Evolutionary conservation across 1,140 invertebrate genomes (phyloP), one percentile per base, ranked within the genome.

Genomic region (Solen grandis): DNA sequence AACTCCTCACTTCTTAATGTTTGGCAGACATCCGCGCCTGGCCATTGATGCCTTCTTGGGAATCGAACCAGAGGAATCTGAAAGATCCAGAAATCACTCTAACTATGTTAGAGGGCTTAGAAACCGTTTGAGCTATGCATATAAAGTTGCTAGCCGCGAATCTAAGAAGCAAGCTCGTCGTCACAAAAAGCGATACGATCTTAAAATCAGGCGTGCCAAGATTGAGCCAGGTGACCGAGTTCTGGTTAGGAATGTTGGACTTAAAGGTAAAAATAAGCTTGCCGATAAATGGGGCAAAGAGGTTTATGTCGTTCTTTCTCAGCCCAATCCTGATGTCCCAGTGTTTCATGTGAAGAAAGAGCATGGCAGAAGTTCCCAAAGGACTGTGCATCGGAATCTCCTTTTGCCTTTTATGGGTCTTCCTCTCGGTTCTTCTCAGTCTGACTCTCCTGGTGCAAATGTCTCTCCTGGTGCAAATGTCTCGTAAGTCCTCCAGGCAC

Each of bases 1-100:
- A 57, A 81, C 54, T n/a, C 73, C 84, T 4, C 70, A 72, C 54
- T 77, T 73, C 27, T 35, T 85, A 3, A 73, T 81, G 73, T 85
- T 85, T 77, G 74, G 77, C 1, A 36, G 82, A 54, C 57, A 81
- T n/a, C 82, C 70, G 10, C 73, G 75, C 22, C 52, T 79, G 33
- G 38, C 75, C 1, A 73, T 81, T 33, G 82, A 85, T 65, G 16
- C 80, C 1, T 59, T 52, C 33, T 66, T 81, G 38, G 82, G 82
- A 14, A 22, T 83, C 25, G 38, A 19, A 19, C 19, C 68, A 1
- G 29, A 36, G 5, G 19, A 27, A 2, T 5, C 5, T 4, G 2
- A 27, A 5, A 27, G 3, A 3, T 5, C 2, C 2, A 62, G 33
- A 31, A 27, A 35, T 35, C 4, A 27, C 8, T 27, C 25, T 19